These are phyloP conservation scores for Heliconius aoede DNA, from an alignment of 2,888 invertebrate genomes.

Conservation along the genomic window DNA sequence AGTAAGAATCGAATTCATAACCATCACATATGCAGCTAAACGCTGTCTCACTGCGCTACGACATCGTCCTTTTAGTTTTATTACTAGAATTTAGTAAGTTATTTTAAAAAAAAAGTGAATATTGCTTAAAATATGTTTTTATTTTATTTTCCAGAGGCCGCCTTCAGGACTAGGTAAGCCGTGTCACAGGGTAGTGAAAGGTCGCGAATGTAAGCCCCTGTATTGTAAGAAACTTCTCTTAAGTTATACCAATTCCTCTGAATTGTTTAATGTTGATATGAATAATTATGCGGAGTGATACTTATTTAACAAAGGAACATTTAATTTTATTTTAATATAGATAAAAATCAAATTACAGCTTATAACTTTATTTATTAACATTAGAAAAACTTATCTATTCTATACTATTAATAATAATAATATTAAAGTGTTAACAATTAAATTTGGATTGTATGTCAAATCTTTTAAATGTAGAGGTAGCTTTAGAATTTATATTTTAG, in stretches of 20 bases:
- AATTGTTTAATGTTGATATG: slow-evolving; percentile 45
- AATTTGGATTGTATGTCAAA: neutral
- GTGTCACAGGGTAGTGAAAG: slow-evolving; percentile 68
- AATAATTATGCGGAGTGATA: slow-evolving; percentile 29
- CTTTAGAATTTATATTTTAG: neutral
- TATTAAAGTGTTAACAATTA: no score
- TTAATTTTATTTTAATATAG: neutral
- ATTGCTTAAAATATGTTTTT: no score
- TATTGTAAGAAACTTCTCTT: slow-evolving; percentile 57
- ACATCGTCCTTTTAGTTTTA: no score
- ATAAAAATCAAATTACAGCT: slow-evolving; percentile 1
- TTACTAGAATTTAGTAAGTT: no score
- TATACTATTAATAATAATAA: no score
- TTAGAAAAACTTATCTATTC: neutral
- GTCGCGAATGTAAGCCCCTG: slow-evolving; percentile 64
- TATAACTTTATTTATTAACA: neutral
- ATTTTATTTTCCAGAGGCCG: slow-evolving; percentile 51
- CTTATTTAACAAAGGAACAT: neutral
- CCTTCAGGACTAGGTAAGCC: slow-evolving; percentile 57
- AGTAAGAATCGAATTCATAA: no score
- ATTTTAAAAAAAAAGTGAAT: no score
- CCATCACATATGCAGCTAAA: no score
- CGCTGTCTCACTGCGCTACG: no score
- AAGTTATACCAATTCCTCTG: slow-evolving; percentile 39
- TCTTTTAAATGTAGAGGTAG: neutral